Evolutionary conservation across 2,113 vertebrate species (phyloP), one percentile per base, ranked within the genome.

Genomic region (Oncorhynchus kisutch): DNA sequence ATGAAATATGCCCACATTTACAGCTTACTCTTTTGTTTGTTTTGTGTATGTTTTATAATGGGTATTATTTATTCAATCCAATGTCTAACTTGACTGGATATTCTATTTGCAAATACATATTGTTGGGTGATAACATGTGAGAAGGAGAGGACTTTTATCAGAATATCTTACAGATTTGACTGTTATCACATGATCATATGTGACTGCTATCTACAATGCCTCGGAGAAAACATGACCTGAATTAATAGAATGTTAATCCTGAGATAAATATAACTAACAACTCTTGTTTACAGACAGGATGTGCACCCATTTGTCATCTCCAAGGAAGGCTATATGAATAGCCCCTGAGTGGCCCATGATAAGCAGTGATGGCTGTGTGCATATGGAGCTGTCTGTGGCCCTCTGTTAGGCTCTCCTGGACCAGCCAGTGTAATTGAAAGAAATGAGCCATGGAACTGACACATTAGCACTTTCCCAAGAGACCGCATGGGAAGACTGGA

Each of bases 381-480:
- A 77, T 91, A 91, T 84, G 86, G 86, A 90, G 82, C 86, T 76
- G 90, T 16, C 59, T 82, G 74, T 75, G 86, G 88, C 88, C 88
- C 83, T 82, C 84, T 84, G 89, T 88, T 91, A 91, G 91, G 84
- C 81, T 86, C 87, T 86, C 71, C 89, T 84, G 75, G 89, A 90
- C 91, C 20, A 13, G 84, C 82, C 88, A 68, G 80, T 74, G 72
- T 92, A 92, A 95, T 94, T 95, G 93, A 95, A 95, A 95, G 91
- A 95, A 93, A 95, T 83, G 89, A 96, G 90, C 86, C 90, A 87
- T 91, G 87, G 84, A 91, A 82, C 89, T 89, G 91, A 93, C 92
- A 83, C 91, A 88, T 92, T 93, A 93, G 85, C 82, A 83, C 77
- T 88, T 85, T 85, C 93, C 91, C 77, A 6, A 14, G 48, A 91